A percentile compares a stretch with the other conserved stretches of the same genome.
phyloP scores from a whole-genome alignment of 2,888 invertebrate species.

The Dicranocentrus wangi region DNA sequence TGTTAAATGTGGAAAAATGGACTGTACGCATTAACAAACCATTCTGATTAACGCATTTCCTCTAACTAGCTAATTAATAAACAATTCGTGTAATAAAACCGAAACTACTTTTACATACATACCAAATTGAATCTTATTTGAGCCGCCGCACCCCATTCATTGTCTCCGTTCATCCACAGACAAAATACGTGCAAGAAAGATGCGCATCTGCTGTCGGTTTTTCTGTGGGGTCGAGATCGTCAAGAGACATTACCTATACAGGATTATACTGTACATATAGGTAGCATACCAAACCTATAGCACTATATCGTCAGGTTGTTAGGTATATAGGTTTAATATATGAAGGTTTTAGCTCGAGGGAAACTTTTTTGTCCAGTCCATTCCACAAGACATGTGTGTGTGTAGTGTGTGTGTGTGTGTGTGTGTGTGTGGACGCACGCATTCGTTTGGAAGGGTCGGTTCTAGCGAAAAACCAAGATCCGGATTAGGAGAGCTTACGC shows the following conservation, averaged over 20 bases:
- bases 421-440: too few relatives aligned
- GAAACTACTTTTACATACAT: not conserved
- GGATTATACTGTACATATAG: not conserved
- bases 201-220: slow-evolving; percentile 51
- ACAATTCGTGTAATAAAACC: slow-evolving; percentile 18
- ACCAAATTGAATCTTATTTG: not conserved
- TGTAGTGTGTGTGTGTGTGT: too few relatives aligned
- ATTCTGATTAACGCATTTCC: not conserved
- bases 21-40: too few relatives aligned
- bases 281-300: not conserved
- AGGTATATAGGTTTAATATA: slow-evolving; percentile 5
- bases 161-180: not conserved
- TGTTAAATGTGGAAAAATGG: not conserved
- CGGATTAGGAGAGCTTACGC: slow-evolving; percentile 41
- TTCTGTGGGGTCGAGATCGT: slow-evolving; percentile 60
- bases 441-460: slow-evolving; percentile 19
- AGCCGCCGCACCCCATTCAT: slow-evolving; percentile 27
- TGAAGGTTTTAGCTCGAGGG: slow-evolving; percentile 35
- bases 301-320: not conserved
- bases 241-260: slow-evolving; percentile 53
- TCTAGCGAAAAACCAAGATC: slow-evolving; percentile 24
- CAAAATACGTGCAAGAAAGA: slow-evolving; percentile 16
- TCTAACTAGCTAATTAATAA: not conserved
- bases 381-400: slow-evolving; percentile 17
- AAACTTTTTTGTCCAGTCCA: slow-evolving; percentile 47